A percentile compares a stretch with the other conserved stretches of the same genome.
phyloP scores from a whole-genome alignment of 2,113 vertebrate species.

The Carassius gibelio region DNA sequence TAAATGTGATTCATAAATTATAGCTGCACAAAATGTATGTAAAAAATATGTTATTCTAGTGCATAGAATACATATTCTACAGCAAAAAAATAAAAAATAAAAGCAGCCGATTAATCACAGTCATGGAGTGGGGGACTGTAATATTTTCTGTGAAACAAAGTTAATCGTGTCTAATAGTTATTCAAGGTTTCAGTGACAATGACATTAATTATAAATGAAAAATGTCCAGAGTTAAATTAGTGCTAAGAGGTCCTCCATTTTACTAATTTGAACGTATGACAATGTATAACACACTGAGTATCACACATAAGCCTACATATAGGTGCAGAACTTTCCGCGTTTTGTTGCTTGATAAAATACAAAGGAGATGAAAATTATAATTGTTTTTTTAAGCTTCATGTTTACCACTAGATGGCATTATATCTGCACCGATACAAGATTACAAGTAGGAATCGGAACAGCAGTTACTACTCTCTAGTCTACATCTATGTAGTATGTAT shows the following conservation, averaged over 20 bases:
- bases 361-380: background rate
- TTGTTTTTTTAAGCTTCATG: background rate
- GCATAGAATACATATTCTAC: background rate
- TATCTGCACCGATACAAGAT: background rate
- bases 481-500: background rate
- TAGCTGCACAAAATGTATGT: background rate
- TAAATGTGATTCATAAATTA: background rate
- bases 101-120: background rate
- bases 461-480: background rate
- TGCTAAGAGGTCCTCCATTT: too few species aligned
- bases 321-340: too few species aligned
- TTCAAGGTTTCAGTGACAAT: too few species aligned
- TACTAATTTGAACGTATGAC: background rate
- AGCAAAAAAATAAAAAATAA: background rate
- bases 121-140: background rate
- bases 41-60: background rate
- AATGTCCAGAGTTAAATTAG: too few species aligned
- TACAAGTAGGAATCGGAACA: background rate
- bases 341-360: background rate
- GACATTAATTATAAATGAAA: too few species aligned
- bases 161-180: too few species aligned
- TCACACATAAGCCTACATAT: background rate
- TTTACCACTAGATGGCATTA: constrained; percentile 17
- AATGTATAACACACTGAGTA: background rate
- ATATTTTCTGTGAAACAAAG: too few species aligned